These are phyloP conservation scores for Crax fasciolata DNA, from an alignment of 2,797 vertebrate genomes.

Conservation along the genomic window DNA sequence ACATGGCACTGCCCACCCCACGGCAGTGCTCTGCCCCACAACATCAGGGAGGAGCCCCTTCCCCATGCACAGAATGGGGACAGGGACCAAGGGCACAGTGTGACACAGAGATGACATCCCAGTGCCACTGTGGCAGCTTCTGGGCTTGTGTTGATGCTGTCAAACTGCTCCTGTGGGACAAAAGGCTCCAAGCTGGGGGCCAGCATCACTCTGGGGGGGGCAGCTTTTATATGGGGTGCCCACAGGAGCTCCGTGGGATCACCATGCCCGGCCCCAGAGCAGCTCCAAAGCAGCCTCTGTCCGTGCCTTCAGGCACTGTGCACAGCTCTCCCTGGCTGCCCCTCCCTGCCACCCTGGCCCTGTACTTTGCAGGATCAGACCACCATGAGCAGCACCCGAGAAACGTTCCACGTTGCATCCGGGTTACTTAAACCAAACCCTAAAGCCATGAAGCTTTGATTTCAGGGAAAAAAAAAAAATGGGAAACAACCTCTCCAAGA, in stretches of 20 bases:
- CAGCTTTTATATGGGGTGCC: too few species aligned
- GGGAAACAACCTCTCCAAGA: background rate
- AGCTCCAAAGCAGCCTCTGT: background rate
- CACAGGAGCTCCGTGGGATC: too few species aligned
- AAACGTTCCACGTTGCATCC: fast-evolving
- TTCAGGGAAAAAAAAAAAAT: background rate
- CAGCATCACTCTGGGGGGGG: background rate
- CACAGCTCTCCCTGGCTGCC: background rate
- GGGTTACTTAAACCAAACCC: background rate
- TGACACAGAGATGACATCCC: background rate
- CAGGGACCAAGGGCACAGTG: background rate
- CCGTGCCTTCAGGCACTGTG: background rate
- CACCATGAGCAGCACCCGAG: fast-evolving
- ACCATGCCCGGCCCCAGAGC: background rate
- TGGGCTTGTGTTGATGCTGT: fast-evolving
- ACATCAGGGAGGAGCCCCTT: background rate
- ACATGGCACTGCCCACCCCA: background rate
- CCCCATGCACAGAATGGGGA: background rate
- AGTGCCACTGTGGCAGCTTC: fast-evolving
- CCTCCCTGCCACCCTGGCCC: background rate
- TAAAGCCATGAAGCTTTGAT: background rate
- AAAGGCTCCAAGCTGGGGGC: background rate
- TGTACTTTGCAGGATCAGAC: background rate
- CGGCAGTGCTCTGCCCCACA: background rate
- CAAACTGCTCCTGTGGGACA: background rate